Evolutionary conservation across 2,113 vertebrate genomes (phyloP).

Genomic region (Oostethus manadensis): DNA sequence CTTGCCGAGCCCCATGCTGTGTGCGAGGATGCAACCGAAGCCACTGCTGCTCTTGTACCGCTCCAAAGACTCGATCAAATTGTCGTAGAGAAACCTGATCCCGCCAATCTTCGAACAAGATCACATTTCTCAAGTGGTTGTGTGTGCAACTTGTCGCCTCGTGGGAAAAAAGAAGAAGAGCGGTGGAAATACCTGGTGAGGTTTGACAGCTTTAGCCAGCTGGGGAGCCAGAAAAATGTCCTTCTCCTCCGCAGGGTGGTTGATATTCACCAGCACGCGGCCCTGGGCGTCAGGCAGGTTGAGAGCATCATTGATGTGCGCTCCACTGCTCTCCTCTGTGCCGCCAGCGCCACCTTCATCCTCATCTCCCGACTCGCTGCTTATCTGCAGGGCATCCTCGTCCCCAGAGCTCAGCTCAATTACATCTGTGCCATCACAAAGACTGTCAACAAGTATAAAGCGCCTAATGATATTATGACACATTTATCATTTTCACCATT

Average conservation of each 20-base stretch:
- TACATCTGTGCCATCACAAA: slow-evolving; percentile 73
- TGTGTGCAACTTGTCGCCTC: not conserved
- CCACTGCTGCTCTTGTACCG: slow-evolving; percentile 93
- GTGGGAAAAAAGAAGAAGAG: not conserved
- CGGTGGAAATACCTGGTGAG: slow-evolving; percentile 83
- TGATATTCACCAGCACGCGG: slow-evolving; percentile 91
- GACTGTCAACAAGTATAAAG: not conserved
- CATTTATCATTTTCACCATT: too few species aligned
- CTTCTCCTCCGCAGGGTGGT: slow-evolving; percentile 92
- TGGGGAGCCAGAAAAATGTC: slow-evolving; percentile 93
- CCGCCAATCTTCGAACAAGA: slow-evolving; percentile 82
- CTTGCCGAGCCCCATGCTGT: slow-evolving; percentile 97
- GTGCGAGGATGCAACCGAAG: slow-evolving; percentile 96
- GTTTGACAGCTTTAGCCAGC: slow-evolving; percentile 91
- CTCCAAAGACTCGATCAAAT: slow-evolving; percentile 93
- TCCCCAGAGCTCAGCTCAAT: slow-evolving; percentile 97
- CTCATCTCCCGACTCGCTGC: slow-evolving; percentile 89
- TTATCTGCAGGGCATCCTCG: slow-evolving; percentile 86
- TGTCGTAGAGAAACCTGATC: slow-evolving; percentile 96
- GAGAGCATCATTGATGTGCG: slow-evolving; percentile 88
- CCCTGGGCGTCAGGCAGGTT: slow-evolving; percentile 90
- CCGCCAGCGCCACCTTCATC: slow-evolving; percentile 69
- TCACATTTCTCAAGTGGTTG: too few species aligned
- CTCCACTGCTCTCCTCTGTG: slow-evolving; percentile 88
- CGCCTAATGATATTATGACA: too few species aligned